Evolutionary conservation across 2,888 invertebrate species (phyloP).

Genomic region (Acheta domesticus): DNA sequence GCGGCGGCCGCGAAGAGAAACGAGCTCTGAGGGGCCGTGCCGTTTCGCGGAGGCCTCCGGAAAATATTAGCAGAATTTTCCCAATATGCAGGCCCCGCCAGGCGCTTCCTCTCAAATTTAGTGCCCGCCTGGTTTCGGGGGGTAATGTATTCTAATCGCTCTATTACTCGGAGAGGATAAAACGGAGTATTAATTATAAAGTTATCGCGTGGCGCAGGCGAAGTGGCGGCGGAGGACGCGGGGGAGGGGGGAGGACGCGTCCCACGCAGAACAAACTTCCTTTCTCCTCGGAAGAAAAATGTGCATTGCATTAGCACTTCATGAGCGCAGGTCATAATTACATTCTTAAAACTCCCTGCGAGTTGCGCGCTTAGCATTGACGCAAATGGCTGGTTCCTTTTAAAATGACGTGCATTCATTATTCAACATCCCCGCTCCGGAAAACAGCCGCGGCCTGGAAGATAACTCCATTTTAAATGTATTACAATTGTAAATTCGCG

Average conservation of each 20-base stretch:
- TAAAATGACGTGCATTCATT: neutral
- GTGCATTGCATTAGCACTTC: neutral
- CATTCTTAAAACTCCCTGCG: neutral
- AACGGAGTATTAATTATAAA: neutral
- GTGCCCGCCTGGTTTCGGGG: neutral
- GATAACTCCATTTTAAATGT: constrained; percentile 18
- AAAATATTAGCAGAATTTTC: neutral
- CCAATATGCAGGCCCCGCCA: neutral
- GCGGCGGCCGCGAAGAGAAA: no score
- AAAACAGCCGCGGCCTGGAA: neutral
- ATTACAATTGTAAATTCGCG: constrained; percentile 4
- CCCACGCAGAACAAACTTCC: neutral
- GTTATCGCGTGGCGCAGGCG: no score
- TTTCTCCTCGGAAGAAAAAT: neutral
- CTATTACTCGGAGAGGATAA: neutral
- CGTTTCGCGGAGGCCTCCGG: no score
- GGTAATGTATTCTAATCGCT: constrained; percentile 7
- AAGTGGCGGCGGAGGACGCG: neutral
- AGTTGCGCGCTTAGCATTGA: neutral
- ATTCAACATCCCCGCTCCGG: neutral
- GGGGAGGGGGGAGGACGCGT: neutral
- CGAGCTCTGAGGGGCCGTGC: no score
- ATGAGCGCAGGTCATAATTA: neutral
- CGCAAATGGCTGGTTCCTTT: constrained; percentile 10
- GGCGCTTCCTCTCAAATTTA: neutral